Evolutionary conservation across 1,140 invertebrate genomes (phyloP).

Genomic region (Rhopalosiphum maidis): DNA sequence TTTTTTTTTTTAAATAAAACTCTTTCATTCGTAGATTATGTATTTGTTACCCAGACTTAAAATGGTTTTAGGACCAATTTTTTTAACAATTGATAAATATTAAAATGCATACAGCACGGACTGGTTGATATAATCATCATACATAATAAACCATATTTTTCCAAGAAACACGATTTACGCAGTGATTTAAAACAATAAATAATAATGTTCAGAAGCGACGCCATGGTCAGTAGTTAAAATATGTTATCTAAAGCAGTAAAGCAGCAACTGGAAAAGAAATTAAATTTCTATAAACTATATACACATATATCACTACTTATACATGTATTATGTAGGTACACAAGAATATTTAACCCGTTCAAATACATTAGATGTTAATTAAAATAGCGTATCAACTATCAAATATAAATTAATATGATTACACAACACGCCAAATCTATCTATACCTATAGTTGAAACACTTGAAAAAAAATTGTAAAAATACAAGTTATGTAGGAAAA

Average conservation of each 20-base stretch:
- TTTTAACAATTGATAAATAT: background rate
- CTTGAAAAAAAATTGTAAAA: background rate
- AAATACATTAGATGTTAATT: background rate
- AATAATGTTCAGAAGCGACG: background rate
- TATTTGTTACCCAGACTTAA: background rate
- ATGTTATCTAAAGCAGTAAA: background rate
- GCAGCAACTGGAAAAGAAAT: background rate
- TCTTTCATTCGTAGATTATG: background rate
- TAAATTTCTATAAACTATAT: background rate
- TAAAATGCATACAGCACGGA: background rate
- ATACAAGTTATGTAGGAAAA: background rate
- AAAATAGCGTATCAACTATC: background rate
- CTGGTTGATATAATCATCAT: background rate
- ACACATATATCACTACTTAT: background rate
- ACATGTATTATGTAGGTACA: background rate
- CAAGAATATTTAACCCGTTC: background rate
- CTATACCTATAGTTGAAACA: background rate
- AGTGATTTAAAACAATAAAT: conserved; percentile 20
- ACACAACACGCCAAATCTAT: background rate
- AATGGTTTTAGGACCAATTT: background rate
- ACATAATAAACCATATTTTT: background rate
- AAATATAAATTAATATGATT: background rate
- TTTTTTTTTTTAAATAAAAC: background rate
- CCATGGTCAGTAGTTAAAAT: background rate
- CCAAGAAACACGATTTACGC: conserved; percentile 22